phyloP scores from a whole-genome alignment of 2,888 invertebrate genomes.

The Agrochola litura region DNA sequence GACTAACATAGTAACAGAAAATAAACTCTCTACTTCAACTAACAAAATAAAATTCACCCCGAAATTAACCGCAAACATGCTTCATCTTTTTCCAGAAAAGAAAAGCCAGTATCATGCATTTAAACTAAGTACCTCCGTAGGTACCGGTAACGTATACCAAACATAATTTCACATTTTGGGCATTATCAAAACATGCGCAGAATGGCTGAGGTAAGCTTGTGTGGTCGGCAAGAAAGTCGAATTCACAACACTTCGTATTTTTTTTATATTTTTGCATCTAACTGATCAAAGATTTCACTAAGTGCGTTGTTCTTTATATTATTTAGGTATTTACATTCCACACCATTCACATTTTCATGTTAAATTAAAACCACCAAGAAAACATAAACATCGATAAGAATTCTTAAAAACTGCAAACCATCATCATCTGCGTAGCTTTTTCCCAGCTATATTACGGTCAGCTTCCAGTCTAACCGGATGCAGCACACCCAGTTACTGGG shows the following conservation, averaged over 20 bases:
- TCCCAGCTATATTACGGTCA: neutral
- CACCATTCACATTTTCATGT: neutral
- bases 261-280: too few relatives aligned
- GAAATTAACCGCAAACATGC: constrained; percentile 9
- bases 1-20: neutral
- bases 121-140: constrained; percentile 27
- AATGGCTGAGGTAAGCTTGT: constrained; percentile 20
- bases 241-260: too few relatives aligned
- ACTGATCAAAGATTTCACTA: neutral
- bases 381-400: neutral
- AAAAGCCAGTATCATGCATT: constrained; percentile 24
- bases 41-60: neutral
- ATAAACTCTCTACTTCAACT: neutral
- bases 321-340: neutral
- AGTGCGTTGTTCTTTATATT: too few relatives aligned
- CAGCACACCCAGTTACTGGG: neutral
- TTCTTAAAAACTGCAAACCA: neutral
- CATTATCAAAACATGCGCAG: constrained; percentile 42
- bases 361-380: neutral
- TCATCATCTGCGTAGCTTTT: neutral
- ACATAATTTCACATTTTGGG: constrained; percentile 32
- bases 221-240: constrained; percentile 17
- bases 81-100: constrained; percentile 10
- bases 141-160: constrained; percentile 14
- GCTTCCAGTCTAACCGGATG: neutral